Percentiles rank a stretch among this genome's conserved stretches.
These are phyloP conservation scores for Acanthisitta chloris DNA, from an alignment of 2,113 vertebrate genomes.

Conservation along the genomic window DNA sequence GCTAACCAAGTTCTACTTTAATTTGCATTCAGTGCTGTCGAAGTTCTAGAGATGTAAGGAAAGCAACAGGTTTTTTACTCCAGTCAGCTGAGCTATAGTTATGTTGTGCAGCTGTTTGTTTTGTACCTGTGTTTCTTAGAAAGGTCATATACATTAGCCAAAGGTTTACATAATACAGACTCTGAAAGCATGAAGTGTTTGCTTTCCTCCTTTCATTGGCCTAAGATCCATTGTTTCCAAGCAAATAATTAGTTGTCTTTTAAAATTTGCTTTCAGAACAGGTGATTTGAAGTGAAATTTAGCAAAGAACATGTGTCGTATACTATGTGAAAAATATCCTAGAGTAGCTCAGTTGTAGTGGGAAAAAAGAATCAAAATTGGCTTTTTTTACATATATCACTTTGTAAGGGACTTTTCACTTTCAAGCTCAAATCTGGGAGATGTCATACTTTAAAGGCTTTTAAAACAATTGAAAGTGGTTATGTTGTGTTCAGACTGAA, in stretches of 20 bases:
- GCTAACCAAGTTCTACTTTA: neutral
- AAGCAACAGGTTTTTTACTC: neutral
- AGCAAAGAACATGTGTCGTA: neutral
- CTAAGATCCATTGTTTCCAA: neutral
- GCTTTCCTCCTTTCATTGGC: neutral
- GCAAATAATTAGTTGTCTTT: neutral
- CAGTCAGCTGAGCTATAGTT: neutral
- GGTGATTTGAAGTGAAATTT: neutral
- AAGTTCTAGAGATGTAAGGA: neutral
- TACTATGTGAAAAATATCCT: neutral
- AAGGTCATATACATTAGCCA: neutral
- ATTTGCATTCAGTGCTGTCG: neutral
- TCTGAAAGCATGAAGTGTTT: neutral
- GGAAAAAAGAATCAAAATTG: fast-evolving
- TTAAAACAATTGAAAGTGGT: neutral
- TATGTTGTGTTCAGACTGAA: neutral
- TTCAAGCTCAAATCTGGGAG: neutral
- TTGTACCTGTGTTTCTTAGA: neutral
- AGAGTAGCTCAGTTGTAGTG: neutral
- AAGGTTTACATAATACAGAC: neutral
- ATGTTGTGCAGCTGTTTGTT: neutral
- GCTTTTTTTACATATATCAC: neutral
- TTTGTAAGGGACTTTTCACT: no score
- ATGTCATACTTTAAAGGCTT: neutral
- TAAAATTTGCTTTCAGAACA: neutral